Evolutionary conservation across 1,140 invertebrate genomes (phyloP).

Genomic region (Scaptodrosophila lebanonensis): DNA sequence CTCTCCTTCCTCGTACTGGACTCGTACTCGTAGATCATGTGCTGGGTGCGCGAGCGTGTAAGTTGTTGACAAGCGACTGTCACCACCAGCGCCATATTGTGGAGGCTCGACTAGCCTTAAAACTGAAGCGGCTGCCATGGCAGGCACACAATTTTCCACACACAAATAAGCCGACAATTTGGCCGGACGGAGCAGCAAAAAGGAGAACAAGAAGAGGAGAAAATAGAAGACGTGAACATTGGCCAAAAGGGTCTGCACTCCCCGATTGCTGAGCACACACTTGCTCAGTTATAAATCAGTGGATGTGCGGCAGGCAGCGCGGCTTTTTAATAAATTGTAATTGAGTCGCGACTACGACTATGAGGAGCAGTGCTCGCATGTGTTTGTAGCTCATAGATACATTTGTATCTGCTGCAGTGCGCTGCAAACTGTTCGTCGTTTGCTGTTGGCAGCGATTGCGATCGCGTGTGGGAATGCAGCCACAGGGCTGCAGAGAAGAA

Average conservation of each 20-base stretch:
- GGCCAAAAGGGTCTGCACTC: slow-evolving; percentile 16
- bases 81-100: no score
- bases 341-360: slow-evolving; percentile 69
- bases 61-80: no score
- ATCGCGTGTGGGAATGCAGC: slow-evolving; percentile 72
- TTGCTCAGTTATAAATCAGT: slow-evolving; percentile 68
- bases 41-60: no score
- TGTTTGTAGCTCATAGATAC: slow-evolving; percentile 67
- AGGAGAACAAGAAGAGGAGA: slow-evolving; percentile 41
- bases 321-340: slow-evolving; percentile 70
- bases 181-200: slow-evolving; percentile 36
- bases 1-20: no score
- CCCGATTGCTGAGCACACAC: slow-evolving; percentile 17
- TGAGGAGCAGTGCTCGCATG: no score
- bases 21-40: no score
- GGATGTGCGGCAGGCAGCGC: slow-evolving; percentile 35
- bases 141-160: slow-evolving; percentile 64
- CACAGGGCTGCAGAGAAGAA: slow-evolving; percentile 21
- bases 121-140: no score
- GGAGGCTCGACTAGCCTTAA: no score
- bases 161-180: slow-evolving; percentile 71
- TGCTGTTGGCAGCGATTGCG: slow-evolving; percentile 41
- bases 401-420: slow-evolving; percentile 46
- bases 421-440: slow-evolving; percentile 8
- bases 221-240: slow-evolving; percentile 56